Evolutionary conservation across 2,797 vertebrate species (phyloP).

Genomic region (Novumbra hubbsi): DNA sequence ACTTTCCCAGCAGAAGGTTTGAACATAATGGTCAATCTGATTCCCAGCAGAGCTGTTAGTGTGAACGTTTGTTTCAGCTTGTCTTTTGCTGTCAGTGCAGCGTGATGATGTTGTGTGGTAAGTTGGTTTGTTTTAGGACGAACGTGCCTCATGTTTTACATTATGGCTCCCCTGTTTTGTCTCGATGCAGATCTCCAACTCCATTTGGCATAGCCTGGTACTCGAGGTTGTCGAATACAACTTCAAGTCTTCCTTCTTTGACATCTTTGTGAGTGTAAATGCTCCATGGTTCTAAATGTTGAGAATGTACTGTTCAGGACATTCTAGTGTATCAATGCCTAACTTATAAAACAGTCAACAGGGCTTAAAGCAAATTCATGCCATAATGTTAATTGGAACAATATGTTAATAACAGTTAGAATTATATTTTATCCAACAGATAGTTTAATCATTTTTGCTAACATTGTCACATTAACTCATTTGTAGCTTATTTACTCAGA

Average conservation of each 20-base stretch:
- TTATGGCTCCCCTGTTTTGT: neutral
- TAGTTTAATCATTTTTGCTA: too few relatives aligned
- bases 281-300: neutral
- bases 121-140: neutral
- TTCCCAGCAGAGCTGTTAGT: neutral
- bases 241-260: conserved; percentile 90
- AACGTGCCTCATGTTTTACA: neutral
- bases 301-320: neutral
- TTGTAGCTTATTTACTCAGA: too few relatives aligned
- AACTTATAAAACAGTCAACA: conserved; percentile 13
- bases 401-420: too few relatives aligned
- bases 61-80: neutral
- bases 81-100: neutral
- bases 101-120: neutral
- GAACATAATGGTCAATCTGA: neutral
- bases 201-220: conserved; percentile 79
- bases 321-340: neutral
- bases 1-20: neutral
- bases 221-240: conserved; percentile 83
- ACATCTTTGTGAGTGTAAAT: conserved; percentile 89
- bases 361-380: neutral
- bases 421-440: too few relatives aligned
- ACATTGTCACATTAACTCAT: too few relatives aligned
- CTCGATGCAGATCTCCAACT: conserved; percentile 73
- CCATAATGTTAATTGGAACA: too few relatives aligned